A percentile compares a stretch with the other conserved stretches of the same genome.
Conservation (phyloP, 2,113 vertebrate species). For the Lampris incognitus region DNA sequence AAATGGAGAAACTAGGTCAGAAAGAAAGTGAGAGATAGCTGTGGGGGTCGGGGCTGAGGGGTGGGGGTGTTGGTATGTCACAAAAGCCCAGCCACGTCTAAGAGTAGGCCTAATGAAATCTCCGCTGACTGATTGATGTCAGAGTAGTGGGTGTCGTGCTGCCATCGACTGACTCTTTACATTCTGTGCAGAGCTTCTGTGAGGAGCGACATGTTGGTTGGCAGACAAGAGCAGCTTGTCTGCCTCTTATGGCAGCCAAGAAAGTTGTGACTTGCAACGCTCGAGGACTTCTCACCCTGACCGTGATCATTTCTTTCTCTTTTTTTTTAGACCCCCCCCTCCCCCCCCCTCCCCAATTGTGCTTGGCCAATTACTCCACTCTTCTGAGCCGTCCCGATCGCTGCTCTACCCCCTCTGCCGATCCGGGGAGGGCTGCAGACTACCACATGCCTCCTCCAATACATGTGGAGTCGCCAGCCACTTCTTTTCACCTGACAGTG, state of each 20-base stretch:
- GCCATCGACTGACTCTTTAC: constrained; percentile 5
- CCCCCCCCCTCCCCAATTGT: too few species aligned
- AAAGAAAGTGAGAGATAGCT: not conserved
- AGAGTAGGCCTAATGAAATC: constrained; percentile 10
- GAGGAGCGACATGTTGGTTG: not conserved
- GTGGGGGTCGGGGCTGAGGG: not conserved
- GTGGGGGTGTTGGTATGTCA: not conserved
- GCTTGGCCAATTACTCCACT: too few species aligned
- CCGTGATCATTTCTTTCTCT: not conserved
- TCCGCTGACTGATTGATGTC: constrained; percentile 22
- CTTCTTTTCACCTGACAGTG: too few species aligned
- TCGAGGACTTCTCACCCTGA: not conserved
- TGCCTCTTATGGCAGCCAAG: not conserved
- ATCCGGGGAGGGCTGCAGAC: too few species aligned
- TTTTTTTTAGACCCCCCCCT: not conserved
- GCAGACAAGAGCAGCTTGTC: not conserved
- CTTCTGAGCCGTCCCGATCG: too few species aligned
- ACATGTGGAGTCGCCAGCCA: too few species aligned
- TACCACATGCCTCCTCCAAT: too few species aligned
- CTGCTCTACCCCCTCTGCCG: too few species aligned
- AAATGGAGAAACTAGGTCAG: not conserved
- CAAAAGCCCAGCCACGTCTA: not conserved
- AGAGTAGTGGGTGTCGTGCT: constrained; percentile 10
- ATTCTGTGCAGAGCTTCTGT: not conserved
- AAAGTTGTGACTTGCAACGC: too few species aligned